Evolutionary conservation across 2,888 invertebrate genomes (phyloP), one percentile per base, ranked within the genome.

Genomic region (Cryptus viduatorius): DNA sequence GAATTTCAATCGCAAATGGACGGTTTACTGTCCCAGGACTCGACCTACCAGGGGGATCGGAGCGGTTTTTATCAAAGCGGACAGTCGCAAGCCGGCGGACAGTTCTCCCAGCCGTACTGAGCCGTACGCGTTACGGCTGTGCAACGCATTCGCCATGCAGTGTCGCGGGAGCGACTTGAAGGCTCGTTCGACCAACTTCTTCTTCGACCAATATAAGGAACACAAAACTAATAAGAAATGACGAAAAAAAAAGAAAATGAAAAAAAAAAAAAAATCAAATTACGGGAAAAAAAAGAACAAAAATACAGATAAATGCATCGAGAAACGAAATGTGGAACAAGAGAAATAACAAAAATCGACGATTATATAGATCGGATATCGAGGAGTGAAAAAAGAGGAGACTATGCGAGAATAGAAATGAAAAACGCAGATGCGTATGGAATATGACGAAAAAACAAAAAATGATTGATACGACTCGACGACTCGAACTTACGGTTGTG

Each of bases 1-100:
- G 98, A 98, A 94, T 97, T 97, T 94, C 97, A 97, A 92, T 98
- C 98, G 73, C 98, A 99, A 95, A 98, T 98, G 95, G 99, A 99
- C 94, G 98, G 98, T 79, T 95, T 99, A 91, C 95, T 99, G 90
- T 99, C 98, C 71, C 99, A 99, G 95, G 98, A 98, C 94, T 97
- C 97, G 65, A 96, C 96, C 88, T 97, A 97, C 94, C 97, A 97
- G 94, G 97, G 95, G 84, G 95, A 95, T 89, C 94, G 96, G 91
- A 93, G 95, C 93, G 92, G 95, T 91, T 92, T 95, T 94, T 94
- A 96, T 94, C 95, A 96, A 94, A 94, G 95, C 65, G 93, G 93
- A 73, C 93, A 93, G 87, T 93, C 93, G 69, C 93, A 93, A 89
- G 90, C 93, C 69, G 95, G 95, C 94, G 95, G 96, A 94, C 95